These are phyloP conservation scores for Antedon mediterranea DNA, from an alignment of 53 echinoderm and acorn worm species.

Conservation along the genomic window DNA sequence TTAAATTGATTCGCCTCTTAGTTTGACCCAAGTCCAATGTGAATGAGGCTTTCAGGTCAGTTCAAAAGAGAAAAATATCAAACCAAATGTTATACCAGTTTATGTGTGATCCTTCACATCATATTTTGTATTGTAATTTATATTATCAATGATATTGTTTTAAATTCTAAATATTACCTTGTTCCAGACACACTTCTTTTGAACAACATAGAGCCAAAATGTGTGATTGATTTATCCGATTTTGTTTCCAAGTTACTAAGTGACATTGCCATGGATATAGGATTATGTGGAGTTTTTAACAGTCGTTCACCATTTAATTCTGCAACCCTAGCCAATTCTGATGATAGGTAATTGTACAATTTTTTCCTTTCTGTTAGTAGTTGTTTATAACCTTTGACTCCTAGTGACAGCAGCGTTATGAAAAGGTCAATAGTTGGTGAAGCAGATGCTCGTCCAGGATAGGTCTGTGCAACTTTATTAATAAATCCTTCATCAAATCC, in stretches of 20 bases:
- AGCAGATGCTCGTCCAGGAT: slow-evolving; percentile 87
- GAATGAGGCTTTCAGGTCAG: no score
- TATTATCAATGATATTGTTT: no score
- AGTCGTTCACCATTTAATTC: slow-evolving; percentile 53
- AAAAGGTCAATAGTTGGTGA: slow-evolving; percentile 87
- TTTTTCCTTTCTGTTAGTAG: slow-evolving; percentile 57
- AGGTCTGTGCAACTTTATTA: slow-evolving; percentile 54
- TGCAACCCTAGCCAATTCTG: slow-evolving; percentile 45
- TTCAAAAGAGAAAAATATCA: no score
- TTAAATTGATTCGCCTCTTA: no score
- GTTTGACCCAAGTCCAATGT: no score
- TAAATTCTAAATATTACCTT: slow-evolving; percentile 58
- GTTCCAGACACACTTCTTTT: slow-evolving; percentile 90
- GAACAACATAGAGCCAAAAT: slow-evolving; percentile 93
- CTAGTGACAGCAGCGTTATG: slow-evolving; percentile 70
- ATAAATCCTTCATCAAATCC: slow-evolving; percentile 63
- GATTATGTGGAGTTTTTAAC: slow-evolving; percentile 63
- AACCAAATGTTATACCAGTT: no score
- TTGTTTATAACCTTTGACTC: slow-evolving; percentile 65
- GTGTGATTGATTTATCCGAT: slow-evolving; percentile 58
- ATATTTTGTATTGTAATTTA: no score
- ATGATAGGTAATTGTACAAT: slow-evolving; percentile 33
- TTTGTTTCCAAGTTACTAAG: slow-evolving; percentile 23
- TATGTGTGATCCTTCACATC: no score
- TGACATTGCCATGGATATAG: slow-evolving; percentile 97